Conservation (phyloP, 2,888 invertebrate genomes). For the Tetragonula carbonaria region DNA sequence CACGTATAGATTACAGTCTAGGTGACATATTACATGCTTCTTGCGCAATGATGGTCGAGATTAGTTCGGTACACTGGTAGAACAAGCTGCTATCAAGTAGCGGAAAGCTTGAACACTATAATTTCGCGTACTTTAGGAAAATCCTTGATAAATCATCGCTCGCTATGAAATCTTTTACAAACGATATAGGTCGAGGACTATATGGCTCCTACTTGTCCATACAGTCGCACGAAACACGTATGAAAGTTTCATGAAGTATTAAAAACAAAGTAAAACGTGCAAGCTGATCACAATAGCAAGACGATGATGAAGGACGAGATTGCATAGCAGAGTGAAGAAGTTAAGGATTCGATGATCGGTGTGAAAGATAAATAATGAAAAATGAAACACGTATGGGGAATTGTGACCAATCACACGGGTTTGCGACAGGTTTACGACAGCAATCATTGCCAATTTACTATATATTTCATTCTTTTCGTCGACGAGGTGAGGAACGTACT, state of each 20-base stretch:
- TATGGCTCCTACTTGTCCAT: background rate
- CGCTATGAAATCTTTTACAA: slow-evolving; percentile 11
- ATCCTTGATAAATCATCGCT: slow-evolving; percentile 22
- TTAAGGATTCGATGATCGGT: background rate
- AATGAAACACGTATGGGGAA: background rate
- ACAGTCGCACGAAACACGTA: background rate
- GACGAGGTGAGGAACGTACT: background rate
- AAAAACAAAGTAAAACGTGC: no score
- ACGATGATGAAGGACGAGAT: background rate
- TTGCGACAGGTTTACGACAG: background rate
- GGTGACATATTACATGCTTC: background rate
- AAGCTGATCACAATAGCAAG: background rate
- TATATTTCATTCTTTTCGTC: background rate
- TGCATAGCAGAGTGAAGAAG: background rate
- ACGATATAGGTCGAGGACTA: slow-evolving; percentile 16
- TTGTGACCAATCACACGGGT: background rate
- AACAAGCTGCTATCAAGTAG: slow-evolving; percentile 11
- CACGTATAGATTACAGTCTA: background rate
- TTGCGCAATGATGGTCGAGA: slow-evolving; percentile 12
- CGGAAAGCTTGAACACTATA: slow-evolving; percentile 31
- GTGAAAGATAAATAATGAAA: background rate
- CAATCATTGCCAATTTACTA: background rate
- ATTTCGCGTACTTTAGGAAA: slow-evolving; percentile 22
- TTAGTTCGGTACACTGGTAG: background rate
- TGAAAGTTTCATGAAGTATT: background rate